Evolutionary conservation across 1,140 invertebrate genomes (phyloP).

Genomic region (Leptoteleia sp.): DNA sequence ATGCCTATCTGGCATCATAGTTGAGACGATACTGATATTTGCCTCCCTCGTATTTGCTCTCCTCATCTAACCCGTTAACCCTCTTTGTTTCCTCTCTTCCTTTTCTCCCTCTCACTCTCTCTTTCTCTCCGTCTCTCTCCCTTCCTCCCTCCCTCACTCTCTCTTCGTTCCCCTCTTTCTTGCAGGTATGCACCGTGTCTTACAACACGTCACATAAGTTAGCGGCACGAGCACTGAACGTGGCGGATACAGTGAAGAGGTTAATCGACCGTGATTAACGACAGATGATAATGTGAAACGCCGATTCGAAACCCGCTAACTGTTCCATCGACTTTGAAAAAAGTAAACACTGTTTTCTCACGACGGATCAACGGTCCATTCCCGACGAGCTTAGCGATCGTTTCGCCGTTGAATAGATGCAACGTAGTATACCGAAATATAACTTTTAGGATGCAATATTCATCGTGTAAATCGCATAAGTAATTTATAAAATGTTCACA

Average conservation of each 20-base stretch:
- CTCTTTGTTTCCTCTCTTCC: conserved; percentile 68
- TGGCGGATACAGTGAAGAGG: conserved; percentile 56
- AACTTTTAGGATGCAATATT: conserved; percentile 17
- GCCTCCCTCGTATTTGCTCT: conserved; percentile 58
- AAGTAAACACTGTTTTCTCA: conserved; percentile 25
- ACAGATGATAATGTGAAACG: conserved; percentile 59
- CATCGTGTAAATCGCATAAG: conserved; percentile 32
- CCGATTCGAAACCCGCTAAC: conserved; percentile 44
- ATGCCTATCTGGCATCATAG: conserved; percentile 79
- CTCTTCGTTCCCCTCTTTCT: too few relatives aligned
- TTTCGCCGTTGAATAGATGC: not conserved
- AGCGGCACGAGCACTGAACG: too few relatives aligned
- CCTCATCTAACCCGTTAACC: conserved; percentile 18
- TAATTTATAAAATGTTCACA: too few relatives aligned
- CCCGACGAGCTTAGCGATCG: too few relatives aligned
- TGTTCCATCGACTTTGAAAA: conserved; percentile 36
- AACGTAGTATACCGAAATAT: conserved; percentile 6
- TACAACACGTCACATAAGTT: too few relatives aligned
- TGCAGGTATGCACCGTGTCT: too few relatives aligned
- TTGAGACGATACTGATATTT: conserved; percentile 77
- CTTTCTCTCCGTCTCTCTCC: too few relatives aligned
- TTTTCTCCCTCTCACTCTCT: conserved; percentile 26
- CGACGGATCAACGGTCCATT: too few relatives aligned
- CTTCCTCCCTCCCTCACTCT: too few relatives aligned
- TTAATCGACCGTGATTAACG: conserved; percentile 65